phyloP scores from a whole-genome alignment of 2,113 vertebrate genomes.

The Calyptommatus sinebrachiatus region DNA sequence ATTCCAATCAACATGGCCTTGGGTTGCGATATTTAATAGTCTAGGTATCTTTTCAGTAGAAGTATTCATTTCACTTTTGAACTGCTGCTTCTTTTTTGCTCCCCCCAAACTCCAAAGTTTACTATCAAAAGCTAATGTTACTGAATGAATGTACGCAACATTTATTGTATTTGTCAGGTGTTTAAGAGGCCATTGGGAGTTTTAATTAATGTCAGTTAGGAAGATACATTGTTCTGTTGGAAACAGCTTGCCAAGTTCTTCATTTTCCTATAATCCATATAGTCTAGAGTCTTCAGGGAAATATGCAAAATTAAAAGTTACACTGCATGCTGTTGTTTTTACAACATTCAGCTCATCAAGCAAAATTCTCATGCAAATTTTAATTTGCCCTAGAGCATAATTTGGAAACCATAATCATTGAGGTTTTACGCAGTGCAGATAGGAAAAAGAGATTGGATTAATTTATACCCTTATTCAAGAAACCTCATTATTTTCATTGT shows the following conservation, averaged over 20 bases:
- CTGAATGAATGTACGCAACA: constrained; percentile 77
- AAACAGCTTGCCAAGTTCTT: constrained; percentile 85
- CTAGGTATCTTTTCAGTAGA: constrained; percentile 48
- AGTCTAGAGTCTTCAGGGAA: constrained; percentile 84
- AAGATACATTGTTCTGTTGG: constrained; percentile 85
- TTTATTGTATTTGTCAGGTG: constrained; percentile 88
- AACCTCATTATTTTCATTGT: constrained; percentile 97
- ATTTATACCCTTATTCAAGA: constrained; percentile 96
- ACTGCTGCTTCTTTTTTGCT: constrained; percentile 55
- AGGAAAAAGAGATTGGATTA: constrained; percentile 90
- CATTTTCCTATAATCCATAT: constrained; percentile 86
- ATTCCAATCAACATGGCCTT: constrained; percentile 3
- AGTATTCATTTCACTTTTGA: constrained; percentile 27
- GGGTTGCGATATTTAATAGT: constrained; percentile 24
- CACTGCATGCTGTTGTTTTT: constrained; percentile 87
- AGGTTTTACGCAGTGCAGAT: constrained; percentile 90
- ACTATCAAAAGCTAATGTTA: constrained; percentile 59
- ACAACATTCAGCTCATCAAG: constrained; percentile 86
- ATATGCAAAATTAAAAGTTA: constrained; percentile 89
- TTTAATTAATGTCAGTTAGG: constrained; percentile 91
- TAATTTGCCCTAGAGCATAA: constrained; percentile 99
- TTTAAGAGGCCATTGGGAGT: constrained; percentile 87
- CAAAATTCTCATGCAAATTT: constrained; percentile 97
- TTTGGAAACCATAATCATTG: constrained; percentile 99
- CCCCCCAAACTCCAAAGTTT: constrained; percentile 54